phyloP scores from a whole-genome alignment of 2,113 vertebrate genomes.

The Alethe castanea region DNA sequence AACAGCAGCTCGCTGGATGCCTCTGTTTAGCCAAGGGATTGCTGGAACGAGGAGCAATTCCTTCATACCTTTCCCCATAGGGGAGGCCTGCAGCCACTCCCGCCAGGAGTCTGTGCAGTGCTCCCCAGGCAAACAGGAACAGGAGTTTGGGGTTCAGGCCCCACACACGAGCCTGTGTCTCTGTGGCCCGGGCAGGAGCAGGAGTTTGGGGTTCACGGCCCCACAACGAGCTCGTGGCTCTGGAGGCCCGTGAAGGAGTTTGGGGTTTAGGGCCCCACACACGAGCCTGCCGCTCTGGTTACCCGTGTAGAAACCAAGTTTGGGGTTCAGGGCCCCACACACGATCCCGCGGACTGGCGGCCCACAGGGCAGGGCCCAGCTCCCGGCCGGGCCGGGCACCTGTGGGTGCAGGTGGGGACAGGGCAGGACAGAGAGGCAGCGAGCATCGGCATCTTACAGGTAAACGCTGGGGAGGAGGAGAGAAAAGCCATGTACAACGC shows the following conservation, averaged over 20 bases:
- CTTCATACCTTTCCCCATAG: neutral
- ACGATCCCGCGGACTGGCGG: neutral
- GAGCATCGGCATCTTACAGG: accelerated
- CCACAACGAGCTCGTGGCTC: accelerated
- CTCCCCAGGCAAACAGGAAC: neutral
- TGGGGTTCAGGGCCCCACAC: too few species aligned
- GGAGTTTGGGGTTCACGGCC: neutral
- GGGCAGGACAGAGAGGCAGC: accelerated
- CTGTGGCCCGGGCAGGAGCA: neutral
- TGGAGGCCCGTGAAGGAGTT: accelerated
- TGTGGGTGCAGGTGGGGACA: neutral
- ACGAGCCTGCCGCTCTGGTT: too few species aligned
- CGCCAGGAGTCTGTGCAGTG: accelerated
- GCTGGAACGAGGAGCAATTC: neutral
- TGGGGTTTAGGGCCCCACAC: too few species aligned
- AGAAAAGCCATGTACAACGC: neutral
- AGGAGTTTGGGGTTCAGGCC: too few species aligned
- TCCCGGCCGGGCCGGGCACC: neutral
- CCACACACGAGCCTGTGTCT: too few species aligned
- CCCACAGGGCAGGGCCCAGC: neutral
- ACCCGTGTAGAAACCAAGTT: too few species aligned
- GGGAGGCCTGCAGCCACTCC: neutral
- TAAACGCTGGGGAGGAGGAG: neutral
- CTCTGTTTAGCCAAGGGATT: neutral
- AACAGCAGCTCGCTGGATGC: neutral